Percentiles rank a stretch among this genome's conserved stretches.
Evolutionary conservation across 37 sponge, comb jelly and placozoan genomes (phyloP).

Genomic region (Tethya wilhelma): DNA sequence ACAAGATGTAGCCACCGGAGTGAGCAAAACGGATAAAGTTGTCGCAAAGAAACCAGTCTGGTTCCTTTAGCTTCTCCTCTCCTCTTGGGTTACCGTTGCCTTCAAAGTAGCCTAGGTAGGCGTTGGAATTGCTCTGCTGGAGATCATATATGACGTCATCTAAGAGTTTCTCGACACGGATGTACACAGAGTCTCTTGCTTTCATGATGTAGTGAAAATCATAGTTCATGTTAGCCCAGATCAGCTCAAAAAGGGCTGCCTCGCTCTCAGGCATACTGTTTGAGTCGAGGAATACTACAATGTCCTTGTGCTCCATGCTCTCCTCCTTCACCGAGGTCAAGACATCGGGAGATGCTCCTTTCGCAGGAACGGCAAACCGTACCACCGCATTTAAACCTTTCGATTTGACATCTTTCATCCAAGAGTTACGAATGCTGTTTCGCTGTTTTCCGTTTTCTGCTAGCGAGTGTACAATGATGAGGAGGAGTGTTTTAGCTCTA

Average conservation of each 20-base stretch:
- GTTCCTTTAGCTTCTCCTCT: conserved; percentile 11
- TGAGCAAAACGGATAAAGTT: conserved; percentile 56
- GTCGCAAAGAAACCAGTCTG: conserved; percentile 52
- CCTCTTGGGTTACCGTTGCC: conserved; percentile 18
- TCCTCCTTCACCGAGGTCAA: not conserved
- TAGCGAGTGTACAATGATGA: conserved; percentile 14
- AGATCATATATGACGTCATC: not conserved
- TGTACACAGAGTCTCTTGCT: conserved; percentile 24
- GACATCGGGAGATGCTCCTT: not conserved
- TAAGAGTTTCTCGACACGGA: not conserved
- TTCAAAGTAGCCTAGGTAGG: conserved; percentile 55
- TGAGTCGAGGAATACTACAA: conserved; percentile 22
- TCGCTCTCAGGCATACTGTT: conserved; percentile 26
- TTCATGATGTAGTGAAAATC: conserved; percentile 18
- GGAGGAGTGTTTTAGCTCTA: not conserved
- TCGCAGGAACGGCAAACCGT: conserved; percentile 8
- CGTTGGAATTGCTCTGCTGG: not conserved
- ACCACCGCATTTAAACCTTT: not conserved
- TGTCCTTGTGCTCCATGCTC: conserved; percentile 11
- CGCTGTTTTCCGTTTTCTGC: not conserved
- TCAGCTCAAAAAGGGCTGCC: conserved; percentile 12
- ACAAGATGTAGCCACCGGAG: conserved; percentile 56
- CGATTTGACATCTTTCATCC: conserved; percentile 12
- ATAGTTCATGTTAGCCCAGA: not conserved
- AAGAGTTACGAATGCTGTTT: conserved; percentile 5